A percentile compares a stretch with the other conserved stretches of the same genome.
Evolutionary conservation across 2,113 vertebrate genomes (phyloP).

Genomic region (Murina feae): DNA sequence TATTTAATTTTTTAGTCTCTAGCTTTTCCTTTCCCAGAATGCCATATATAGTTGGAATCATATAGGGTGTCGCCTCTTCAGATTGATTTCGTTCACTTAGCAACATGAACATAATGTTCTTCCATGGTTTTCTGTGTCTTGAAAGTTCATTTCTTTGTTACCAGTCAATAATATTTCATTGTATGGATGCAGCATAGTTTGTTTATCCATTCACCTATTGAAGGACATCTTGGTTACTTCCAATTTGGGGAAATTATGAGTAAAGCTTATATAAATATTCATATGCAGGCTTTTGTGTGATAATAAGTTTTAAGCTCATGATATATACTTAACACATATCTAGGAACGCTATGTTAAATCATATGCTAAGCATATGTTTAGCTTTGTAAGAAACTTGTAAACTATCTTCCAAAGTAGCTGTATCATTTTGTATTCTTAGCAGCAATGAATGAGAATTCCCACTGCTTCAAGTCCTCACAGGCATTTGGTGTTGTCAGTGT

Average conservation of each 20-base stretch:
- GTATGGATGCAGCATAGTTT: neutral
- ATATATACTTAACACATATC: neutral
- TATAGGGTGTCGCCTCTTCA: neutral
- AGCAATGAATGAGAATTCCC: neutral
- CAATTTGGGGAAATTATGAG: neutral
- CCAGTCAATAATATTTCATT: neutral
- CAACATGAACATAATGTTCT: neutral
- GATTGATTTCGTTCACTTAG: neutral
- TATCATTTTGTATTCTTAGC: neutral
- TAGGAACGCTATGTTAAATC: neutral
- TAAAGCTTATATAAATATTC: neutral
- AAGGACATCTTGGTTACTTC: neutral
- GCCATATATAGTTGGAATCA: neutral
- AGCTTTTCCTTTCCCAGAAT: neutral
- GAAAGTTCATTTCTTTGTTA: neutral
- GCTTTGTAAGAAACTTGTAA: neutral
- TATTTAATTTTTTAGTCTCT: neutral
- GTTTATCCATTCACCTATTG: neutral
- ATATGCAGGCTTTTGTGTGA: neutral
- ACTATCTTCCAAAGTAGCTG: neutral
- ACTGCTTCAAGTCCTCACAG: neutral
- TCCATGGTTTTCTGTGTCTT: neutral
- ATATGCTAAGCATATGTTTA: neutral
- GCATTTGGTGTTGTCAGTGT: neutral
- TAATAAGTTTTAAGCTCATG: neutral